phyloP scores from a whole-genome alignment of 2,888 invertebrate species.

The Melangyna quadrimaculata region DNA sequence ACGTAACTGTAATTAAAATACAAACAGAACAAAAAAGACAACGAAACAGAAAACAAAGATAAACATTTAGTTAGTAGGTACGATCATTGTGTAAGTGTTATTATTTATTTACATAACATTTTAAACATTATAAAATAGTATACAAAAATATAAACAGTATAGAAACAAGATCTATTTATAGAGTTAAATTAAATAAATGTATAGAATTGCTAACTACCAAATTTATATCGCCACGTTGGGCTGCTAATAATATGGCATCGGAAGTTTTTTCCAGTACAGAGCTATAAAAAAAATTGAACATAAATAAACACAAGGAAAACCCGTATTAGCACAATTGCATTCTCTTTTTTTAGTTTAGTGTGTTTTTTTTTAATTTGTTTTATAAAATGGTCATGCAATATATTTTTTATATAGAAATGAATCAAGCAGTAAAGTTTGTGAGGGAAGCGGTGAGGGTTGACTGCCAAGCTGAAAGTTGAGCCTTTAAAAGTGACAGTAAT shows the following conservation, averaged over 20 bases:
- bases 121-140: neutral
- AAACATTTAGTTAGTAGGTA: slow-evolving; percentile 38
- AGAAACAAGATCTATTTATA: neutral
- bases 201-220: slow-evolving; percentile 82
- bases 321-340: slow-evolving; percentile 58
- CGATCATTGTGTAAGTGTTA: neutral
- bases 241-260: slow-evolving; percentile 91
- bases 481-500: neutral
- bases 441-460: neutral
- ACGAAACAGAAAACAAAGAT: neutral
- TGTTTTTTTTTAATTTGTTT: neutral
- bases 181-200: slow-evolving; percentile 5
- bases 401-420: neutral
- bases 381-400: neutral
- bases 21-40: slow-evolving; percentile 29
- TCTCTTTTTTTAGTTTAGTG: slow-evolving; percentile 40
- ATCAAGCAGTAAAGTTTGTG: slow-evolving; percentile 27
- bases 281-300: slow-evolving; percentile 82
- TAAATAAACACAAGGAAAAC: slow-evolving; percentile 56
- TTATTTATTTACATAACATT: neutral
- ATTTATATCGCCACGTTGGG: slow-evolving; percentile 90
- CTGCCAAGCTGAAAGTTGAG: neutral
- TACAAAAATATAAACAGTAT: neutral
- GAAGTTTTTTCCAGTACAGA: slow-evolving; percentile 91
- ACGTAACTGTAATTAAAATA: slow-evolving; percentile 84